Evolutionary conservation across 2,113 vertebrate species (phyloP).

Genomic region (Coregonus clupeaformis): DNA sequence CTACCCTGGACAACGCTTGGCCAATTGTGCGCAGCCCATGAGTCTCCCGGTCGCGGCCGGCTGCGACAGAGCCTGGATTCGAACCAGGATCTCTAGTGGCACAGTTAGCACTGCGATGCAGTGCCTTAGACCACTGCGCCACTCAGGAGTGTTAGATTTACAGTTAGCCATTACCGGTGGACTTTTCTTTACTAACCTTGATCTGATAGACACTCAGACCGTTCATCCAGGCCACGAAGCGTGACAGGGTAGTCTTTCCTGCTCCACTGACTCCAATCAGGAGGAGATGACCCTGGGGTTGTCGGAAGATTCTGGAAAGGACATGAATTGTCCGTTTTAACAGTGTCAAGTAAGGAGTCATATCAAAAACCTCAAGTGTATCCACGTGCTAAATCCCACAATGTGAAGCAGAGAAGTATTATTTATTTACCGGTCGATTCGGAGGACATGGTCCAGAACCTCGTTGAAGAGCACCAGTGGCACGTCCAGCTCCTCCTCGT

Average conservation of each 20-base stretch:
- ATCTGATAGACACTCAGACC: constrained; percentile 98
- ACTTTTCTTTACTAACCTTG: constrained; percentile 77
- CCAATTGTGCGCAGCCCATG: too few relatives aligned
- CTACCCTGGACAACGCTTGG: too few relatives aligned
- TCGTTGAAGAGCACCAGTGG: constrained; percentile 97
- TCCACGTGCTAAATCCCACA: background rate
- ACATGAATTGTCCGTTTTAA: background rate
- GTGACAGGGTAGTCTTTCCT: constrained; percentile 95
- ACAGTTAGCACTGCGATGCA: too few relatives aligned
- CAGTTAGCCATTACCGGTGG: background rate
- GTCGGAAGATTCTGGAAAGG: constrained; percentile 89
- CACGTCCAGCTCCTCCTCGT: constrained; percentile 96
- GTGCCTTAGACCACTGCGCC: too few relatives aligned
- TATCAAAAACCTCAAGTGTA: background rate
- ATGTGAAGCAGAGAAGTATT: background rate
- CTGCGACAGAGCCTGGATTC: too few relatives aligned
- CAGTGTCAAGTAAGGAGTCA: background rate
- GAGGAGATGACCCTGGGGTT: constrained; percentile 95
- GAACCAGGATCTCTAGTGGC: too few relatives aligned
- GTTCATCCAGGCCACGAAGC: constrained; percentile 99
- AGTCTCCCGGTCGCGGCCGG: too few relatives aligned
- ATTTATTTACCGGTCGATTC: constrained; percentile 87
- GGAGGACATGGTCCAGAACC: constrained; percentile 93
- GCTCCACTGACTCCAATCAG: constrained; percentile 97
- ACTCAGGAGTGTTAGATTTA: too few relatives aligned